Base-by-base conservation (phyloP, 2,888 invertebrate species). In the Cataglyphis livida region DNA sequence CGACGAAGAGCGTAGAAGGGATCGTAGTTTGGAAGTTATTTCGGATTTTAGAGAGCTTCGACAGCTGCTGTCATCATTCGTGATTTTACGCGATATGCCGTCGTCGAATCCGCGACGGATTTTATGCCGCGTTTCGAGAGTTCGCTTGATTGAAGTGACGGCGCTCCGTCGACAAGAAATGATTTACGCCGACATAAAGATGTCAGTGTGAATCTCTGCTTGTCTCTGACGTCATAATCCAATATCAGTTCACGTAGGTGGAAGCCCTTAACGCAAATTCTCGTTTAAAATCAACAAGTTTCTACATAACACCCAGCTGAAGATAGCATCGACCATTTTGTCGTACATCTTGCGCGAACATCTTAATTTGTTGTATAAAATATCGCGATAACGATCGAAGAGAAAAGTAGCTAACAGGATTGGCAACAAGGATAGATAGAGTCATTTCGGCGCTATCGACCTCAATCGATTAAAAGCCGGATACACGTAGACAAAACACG, bases 301-400 rank as follows among this genome's bases (percentile, higher is more conserved):
- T 18, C 21, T 21, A 48, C 18, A 54, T 18, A 6, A 15, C 18
- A 21, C 1, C 35, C 2, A 18, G 21, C 9, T 9, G 32, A 9
- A 59, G 25, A 79, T 79, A 79, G 61, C 41, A 9, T 28, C 25
- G 28, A 21, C 59, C 35, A 32, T 25, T 70, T 70, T 3, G 78
- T 44, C 1, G 78, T 15, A 18, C 18, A n/a, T n/a, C n/a, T n/a
- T n/a, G 78, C 12, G 59, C 68, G 12, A 81, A 73, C 66, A 81
- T 84, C 85, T 81, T 81, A 83, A 85, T 81, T 85, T 59, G 32
- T n/a, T 78, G 15, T 78, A 84, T 82, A 84, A 79, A 75, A 75
- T 75, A 68, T 61, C 41, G 38, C 70, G 82, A 84, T 84, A 85
- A 79, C 65, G 79, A 84, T 84, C 79, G 44, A 54, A 38, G 48